A percentile compares a stretch with the other conserved stretches of the same genome.
phyloP scores from a whole-genome alignment of 2,113 vertebrate species.

The Anarhynchus alexandrinus region DNA sequence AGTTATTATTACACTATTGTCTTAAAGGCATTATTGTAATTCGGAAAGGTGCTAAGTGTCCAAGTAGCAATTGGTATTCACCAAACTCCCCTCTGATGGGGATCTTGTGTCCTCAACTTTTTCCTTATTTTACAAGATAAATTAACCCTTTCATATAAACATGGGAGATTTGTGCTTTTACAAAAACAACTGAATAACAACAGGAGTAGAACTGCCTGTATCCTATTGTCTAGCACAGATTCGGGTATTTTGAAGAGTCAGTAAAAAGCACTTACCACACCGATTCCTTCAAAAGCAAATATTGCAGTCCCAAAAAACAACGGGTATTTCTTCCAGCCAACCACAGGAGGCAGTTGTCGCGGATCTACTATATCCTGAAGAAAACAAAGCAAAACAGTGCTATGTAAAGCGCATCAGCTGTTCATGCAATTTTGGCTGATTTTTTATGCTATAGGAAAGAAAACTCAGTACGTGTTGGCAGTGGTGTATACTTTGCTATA shows the following conservation, averaged over 20 bases:
- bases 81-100: not conserved
- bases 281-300: conserved; percentile 90
- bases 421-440: not conserved
- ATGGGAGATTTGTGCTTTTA: not conserved
- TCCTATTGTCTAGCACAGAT: not conserved
- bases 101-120: not conserved
- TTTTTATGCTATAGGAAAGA: not conserved
- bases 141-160: not conserved
- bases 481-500: not conserved
- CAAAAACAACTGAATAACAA: not conserved
- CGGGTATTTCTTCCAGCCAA: conserved; percentile 81
- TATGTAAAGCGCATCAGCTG: not conserved
- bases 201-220: not conserved
- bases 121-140: not conserved
- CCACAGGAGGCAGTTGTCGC: conserved; percentile 71
- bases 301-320: conserved; percentile 88
- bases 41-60: not conserved
- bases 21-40: not conserved
- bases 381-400: not conserved
- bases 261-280: conserved; percentile 79
- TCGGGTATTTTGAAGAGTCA: not conserved
- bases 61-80: not conserved
- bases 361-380: conserved; percentile 77
- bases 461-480: not conserved
- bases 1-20: not conserved